Evolutionary conservation across 2,113 vertebrate genomes (phyloP).

Genomic region (Nannospalax galili): DNA sequence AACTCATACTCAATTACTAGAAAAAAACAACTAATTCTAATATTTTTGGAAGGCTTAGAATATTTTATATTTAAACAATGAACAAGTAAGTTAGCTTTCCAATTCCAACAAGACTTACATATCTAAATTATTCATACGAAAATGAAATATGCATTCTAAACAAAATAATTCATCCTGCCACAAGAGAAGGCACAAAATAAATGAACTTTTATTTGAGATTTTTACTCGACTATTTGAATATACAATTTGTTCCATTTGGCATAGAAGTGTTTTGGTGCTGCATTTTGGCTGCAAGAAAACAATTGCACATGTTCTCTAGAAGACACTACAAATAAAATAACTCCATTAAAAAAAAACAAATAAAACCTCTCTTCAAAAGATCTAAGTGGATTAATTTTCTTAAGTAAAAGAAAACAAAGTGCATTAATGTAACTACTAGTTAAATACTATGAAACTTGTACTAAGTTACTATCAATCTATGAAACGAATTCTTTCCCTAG

Average conservation of each 20-base stretch:
- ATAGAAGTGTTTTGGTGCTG: constrained; percentile 15
- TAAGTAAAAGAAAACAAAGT: not conserved
- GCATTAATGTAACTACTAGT: not conserved
- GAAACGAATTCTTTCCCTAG: constrained; percentile 1
- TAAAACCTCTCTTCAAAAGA: not conserved
- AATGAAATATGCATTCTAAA: not conserved
- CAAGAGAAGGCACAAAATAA: constrained; percentile 21
- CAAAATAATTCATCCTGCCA: not conserved
- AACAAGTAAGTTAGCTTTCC: constrained; percentile 55
- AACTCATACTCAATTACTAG: constrained; percentile 50
- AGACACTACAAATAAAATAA: not conserved
- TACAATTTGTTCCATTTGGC: constrained; percentile 37
- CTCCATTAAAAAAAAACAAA: not conserved
- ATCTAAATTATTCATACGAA: constrained; percentile 62
- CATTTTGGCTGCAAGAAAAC: not conserved
- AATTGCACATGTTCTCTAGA: not conserved
- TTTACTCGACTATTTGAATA: constrained; percentile 47
- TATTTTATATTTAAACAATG: constrained; percentile 65
- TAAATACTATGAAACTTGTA: not conserved
- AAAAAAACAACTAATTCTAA: constrained; percentile 47
- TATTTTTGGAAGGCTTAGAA: not conserved
- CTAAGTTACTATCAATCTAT: not conserved
- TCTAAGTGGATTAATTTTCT: not conserved
- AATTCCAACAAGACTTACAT: not conserved
- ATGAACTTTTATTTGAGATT: constrained; percentile 50